Percentiles rank a stretch among this genome's conserved stretches.
Evolutionary conservation across 2,797 vertebrate genomes (phyloP).

Genomic region (Squalus acanthias): DNA sequence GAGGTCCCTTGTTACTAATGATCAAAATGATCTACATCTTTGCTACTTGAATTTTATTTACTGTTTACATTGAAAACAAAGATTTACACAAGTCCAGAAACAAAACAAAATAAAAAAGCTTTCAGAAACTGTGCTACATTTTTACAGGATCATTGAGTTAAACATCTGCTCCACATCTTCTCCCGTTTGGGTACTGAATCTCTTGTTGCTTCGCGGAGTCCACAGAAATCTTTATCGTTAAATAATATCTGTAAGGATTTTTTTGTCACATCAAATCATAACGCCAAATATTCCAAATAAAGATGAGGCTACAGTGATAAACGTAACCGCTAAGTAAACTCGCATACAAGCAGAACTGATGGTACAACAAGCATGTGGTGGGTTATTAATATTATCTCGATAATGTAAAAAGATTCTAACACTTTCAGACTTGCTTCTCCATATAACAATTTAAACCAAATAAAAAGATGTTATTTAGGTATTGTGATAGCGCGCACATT

Average conservation of each 20-base stretch:
- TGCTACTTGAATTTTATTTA: slow-evolving; percentile 38
- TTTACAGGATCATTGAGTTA: slow-evolving; percentile 30
- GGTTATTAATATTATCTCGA: slow-evolving; percentile 3
- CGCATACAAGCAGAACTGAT: slow-evolving; percentile 28
- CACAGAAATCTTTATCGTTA: not conserved
- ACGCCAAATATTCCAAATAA: slow-evolving; percentile 19
- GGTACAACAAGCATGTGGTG: slow-evolving; percentile 8
- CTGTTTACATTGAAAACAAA: slow-evolving; percentile 34
- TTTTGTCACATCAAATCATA: slow-evolving; percentile 35
- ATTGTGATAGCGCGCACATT: not conserved
- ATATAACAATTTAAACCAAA: slow-evolving; percentile 34
- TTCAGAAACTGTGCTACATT: slow-evolving; percentile 36
- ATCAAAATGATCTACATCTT: not conserved
- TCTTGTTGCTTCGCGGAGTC: not conserved
- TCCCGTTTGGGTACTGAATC: not conserved
- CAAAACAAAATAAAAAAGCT: slow-evolving; percentile 26
- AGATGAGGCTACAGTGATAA: slow-evolving; percentile 16
- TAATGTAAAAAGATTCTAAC: slow-evolving; percentile 3
- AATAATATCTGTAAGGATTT: slow-evolving; percentile 28
- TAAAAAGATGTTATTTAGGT: slow-evolving; percentile 19
- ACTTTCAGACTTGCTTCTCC: not conserved
- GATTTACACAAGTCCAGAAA: slow-evolving; percentile 34
- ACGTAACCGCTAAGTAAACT: slow-evolving; percentile 12
- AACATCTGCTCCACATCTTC: slow-evolving; percentile 20
- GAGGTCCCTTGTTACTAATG: not conserved